Evolutionary conservation across 2,888 invertebrate genomes (phyloP), one percentile per base, ranked within the genome.

Genomic region (Danaus chrysippus): DNA sequence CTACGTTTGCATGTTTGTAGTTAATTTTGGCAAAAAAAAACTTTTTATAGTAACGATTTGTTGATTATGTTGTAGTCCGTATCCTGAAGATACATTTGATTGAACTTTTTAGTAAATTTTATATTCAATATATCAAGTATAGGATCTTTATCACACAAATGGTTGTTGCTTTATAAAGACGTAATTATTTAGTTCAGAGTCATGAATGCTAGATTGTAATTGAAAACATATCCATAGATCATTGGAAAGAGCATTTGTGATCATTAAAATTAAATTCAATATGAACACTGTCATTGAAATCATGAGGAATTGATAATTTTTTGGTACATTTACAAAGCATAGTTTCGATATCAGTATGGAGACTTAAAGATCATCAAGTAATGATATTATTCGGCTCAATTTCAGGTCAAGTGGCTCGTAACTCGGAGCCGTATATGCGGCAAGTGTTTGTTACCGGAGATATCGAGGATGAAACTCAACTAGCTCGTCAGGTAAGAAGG

Each of bases 401-500:
- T 89, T 78, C 90, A 92, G 91, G 97, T 72, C 93, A 94, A 72
- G 98, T 99, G 76, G 99, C 99, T 62, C 94, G 94, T 77, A 96
- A 96, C 87, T 96, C 96, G 76, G 99, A 99, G 92, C 99, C 99
- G 46, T 94, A 95, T 80, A 98, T 99, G 93, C 94, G 98, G 74
- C 99, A 99, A 93, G 99, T 98, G 71, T 96, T 96, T 83, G 93
- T 96, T 65, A 94, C 94, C 63, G 95, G 95, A 64, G 93, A 93
- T 77, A 90, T 91, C 73, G 88, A 92, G 69, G 92, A 93, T 75
- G 91, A 92, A 71, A 90, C 87, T 59, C 92, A 92, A 67, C 93
- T 95, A 60, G 89, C 93, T 67, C 91, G 93, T 74, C 93, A 95
- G 93, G 95, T 95, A 91, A 91, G 85, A 78, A 58, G 59, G 64